Conservation (phyloP, 2,797 vertebrate genomes). For the Steatocranus sp. region DNA sequence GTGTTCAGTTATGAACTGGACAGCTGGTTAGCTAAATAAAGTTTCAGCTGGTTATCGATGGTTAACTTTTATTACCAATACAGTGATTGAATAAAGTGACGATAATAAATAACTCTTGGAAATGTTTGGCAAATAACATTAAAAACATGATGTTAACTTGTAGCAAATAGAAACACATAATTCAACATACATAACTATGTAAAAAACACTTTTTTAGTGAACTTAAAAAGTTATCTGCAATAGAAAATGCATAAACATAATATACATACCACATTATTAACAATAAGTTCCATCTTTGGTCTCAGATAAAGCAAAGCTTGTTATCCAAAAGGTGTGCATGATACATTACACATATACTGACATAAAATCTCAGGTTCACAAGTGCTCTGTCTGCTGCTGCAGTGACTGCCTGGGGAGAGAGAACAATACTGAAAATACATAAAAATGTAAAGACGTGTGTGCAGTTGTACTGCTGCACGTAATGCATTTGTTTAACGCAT, state of each 20-base stretch:
- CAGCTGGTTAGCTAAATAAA: neutral
- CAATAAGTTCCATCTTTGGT: slow-evolving; percentile 40
- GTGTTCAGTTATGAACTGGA: neutral
- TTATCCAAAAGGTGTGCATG: slow-evolving; percentile 46
- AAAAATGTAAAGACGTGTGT: neutral
- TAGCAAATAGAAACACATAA: slow-evolving; percentile 34
- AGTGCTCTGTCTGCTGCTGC: slow-evolving; percentile 18
- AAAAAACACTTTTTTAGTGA: slow-evolving; percentile 55
- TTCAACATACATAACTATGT: slow-evolving; percentile 45
- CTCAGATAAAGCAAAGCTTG: slow-evolving; percentile 43
- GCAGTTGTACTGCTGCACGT: neutral
- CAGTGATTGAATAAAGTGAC: slow-evolving; percentile 31
- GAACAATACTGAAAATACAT: neutral
- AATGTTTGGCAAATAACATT: slow-evolving; percentile 40
- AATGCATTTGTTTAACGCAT: neutral
- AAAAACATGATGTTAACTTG: slow-evolving; percentile 39
- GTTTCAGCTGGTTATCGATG: slow-evolving; percentile 1
- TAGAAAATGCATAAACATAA: slow-evolving; percentile 53
- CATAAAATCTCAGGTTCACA: slow-evolving; percentile 37
- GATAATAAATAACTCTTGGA: slow-evolving; percentile 66
- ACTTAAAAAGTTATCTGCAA: slow-evolving; percentile 48
- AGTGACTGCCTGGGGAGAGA: slow-evolving; percentile 7
- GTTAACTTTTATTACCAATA: slow-evolving; percentile 54
- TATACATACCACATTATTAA: slow-evolving; percentile 60
- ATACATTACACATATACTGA: slow-evolving; percentile 38